Conservation (phyloP, 1,140 invertebrate genomes). For the Diplogasteroides magnus region DNA sequence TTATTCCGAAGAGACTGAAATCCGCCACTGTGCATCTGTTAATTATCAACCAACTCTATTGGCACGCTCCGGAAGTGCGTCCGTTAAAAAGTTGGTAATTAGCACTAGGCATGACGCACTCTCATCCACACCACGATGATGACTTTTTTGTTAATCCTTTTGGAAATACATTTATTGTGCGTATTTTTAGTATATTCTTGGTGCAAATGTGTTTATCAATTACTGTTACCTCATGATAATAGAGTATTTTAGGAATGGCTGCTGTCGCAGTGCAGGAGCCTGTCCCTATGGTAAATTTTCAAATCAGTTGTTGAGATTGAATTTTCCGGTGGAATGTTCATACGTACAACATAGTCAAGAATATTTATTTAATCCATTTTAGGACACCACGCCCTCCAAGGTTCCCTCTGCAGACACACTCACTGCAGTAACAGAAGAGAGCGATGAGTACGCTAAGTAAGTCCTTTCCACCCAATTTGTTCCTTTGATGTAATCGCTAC, state of each 20-base stretch:
- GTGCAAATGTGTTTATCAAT: not conserved
- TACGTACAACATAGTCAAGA: not conserved
- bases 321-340: not conserved
- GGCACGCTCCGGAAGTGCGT: too few relatives aligned
- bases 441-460: not conserved
- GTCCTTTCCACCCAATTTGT: not conserved
- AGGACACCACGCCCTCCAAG: not conserved
- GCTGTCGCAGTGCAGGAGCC: not conserved
- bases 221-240: too few relatives aligned
- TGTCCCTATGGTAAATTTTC: not conserved
- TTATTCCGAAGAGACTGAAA: too few relatives aligned
- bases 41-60: too few relatives aligned
- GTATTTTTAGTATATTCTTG: not conserved
- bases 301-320: not conserved
- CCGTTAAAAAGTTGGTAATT: too few relatives aligned
- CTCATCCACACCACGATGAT: too few relatives aligned
- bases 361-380: not conserved
- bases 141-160: not conserved
- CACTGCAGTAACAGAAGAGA: not conserved
- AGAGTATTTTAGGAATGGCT: not conserved
- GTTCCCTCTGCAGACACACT: not conserved
- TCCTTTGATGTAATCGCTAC: not conserved
- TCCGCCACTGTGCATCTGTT: too few relatives aligned
- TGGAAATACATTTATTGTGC: not conserved
- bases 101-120: too few relatives aligned